phyloP scores from a whole-genome alignment of 2,888 invertebrate genomes.

The Dasypogon diadema region DNA sequence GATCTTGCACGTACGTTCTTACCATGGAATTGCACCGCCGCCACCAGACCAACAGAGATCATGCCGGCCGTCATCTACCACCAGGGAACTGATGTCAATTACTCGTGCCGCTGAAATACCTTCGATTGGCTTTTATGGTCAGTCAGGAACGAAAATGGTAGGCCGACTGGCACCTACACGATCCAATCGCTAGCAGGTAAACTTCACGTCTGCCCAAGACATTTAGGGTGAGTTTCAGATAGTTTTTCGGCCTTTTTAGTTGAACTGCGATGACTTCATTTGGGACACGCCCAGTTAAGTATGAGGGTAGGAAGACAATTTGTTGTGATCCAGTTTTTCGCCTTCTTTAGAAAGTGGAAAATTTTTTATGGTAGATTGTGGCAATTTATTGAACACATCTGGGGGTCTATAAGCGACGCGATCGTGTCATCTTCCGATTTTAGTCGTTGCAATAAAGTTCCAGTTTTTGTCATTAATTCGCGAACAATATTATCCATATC shows the following conservation, averaged over 20 bases:
- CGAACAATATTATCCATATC: too few relatives aligned
- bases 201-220: not conserved
- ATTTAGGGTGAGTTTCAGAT: slow-evolving; percentile 1
- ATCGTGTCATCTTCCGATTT: too few relatives aligned
- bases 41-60: not conserved
- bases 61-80: not conserved
- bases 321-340: too few relatives aligned
- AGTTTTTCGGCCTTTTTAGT: not conserved
- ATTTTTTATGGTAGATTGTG: too few relatives aligned
- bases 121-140: not conserved
- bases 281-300: not conserved
- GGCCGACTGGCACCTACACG: slow-evolving; percentile 1
- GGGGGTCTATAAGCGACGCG: too few relatives aligned
- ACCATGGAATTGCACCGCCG: not conserved
- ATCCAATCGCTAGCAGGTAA: not conserved
- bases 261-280: slow-evolving; percentile 5
- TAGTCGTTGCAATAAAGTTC: too few relatives aligned
- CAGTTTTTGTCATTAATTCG: too few relatives aligned
- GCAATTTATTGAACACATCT: too few relatives aligned
- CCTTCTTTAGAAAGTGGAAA: too few relatives aligned
- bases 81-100: not conserved
- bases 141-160: slow-evolving; percentile 12
- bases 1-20: too few relatives aligned
- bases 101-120: not conserved
- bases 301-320: not conserved